Conservation (phyloP, 2,888 invertebrate genomes). For the Isotomurus palustris region DNA sequence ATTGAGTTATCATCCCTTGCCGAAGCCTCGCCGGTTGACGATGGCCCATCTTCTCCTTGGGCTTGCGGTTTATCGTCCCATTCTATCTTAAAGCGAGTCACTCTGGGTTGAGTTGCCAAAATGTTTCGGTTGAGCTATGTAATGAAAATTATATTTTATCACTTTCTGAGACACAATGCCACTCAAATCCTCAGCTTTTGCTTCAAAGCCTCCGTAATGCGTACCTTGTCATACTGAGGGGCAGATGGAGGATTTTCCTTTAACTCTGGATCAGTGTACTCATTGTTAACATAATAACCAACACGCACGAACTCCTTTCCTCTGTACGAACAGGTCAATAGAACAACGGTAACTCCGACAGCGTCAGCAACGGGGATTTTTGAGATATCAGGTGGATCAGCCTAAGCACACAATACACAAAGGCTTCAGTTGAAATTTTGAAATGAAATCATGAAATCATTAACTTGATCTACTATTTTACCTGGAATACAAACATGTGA, state of each 20-base stretch:
- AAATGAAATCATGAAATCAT: constrained; percentile 3
- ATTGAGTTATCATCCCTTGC: constrained; percentile 25
- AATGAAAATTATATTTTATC: too few relatives aligned
- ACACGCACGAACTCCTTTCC: constrained; percentile 94
- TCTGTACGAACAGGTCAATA: constrained; percentile 89
- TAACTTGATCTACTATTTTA: too few relatives aligned
- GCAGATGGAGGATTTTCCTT: constrained; percentile 89
- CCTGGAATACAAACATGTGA: constrained; percentile 92
- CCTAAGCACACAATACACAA: constrained; percentile 57
- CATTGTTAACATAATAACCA: constrained; percentile 98
- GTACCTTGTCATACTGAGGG: constrained; percentile 88
- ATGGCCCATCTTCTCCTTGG: constrained; percentile 12
- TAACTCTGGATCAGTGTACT: constrained; percentile 87
- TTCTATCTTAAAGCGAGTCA: constrained; percentile 94
- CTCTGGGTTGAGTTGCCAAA: constrained; percentile 83
- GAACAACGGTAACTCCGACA: constrained; percentile 94
- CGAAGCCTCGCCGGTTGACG: constrained; percentile 9
- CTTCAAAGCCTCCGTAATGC: too few relatives aligned
- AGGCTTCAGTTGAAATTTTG: neutral
- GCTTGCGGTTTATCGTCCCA: constrained; percentile 68
- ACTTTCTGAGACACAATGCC: too few relatives aligned
- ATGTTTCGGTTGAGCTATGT: constrained; percentile 67
- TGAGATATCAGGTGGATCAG: constrained; percentile 88
- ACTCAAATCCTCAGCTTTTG: too few relatives aligned
- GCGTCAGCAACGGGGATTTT: constrained; percentile 95